These are phyloP conservation scores for Hippocampus barbouri DNA, from an alignment of 2,113 vertebrate genomes.

Conservation along the genomic window DNA sequence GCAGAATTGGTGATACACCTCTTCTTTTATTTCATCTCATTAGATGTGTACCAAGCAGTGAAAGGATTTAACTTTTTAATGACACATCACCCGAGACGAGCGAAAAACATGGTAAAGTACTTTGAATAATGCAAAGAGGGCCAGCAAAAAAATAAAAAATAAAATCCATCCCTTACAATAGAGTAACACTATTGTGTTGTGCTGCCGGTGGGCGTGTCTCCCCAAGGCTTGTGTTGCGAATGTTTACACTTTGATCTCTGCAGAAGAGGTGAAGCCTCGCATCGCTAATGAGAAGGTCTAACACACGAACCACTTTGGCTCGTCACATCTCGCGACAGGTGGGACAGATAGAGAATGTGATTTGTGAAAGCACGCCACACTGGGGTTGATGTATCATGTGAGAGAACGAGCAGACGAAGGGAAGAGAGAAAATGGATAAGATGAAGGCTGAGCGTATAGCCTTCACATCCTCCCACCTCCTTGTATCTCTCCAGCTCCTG, in stretches of 20 bases:
- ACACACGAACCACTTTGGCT: conserved; percentile 46
- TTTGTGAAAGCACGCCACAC: conserved; percentile 45
- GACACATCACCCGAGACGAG: not conserved
- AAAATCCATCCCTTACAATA: conserved; percentile 37
- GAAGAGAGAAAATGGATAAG: conserved; percentile 18
- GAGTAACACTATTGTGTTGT: conserved; percentile 40
- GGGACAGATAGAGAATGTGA: conserved; percentile 45
- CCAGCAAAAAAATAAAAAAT: conserved; percentile 34
- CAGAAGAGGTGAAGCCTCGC: conserved; percentile 59
- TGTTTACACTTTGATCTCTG: conserved; percentile 62
- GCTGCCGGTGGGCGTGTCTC: conserved; percentile 47
- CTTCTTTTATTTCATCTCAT: no score
- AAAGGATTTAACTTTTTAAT: no score
- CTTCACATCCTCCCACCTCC: conserved; percentile 73
- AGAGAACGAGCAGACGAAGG: conserved; percentile 39
- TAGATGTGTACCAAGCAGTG: no score
- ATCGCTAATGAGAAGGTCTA: conserved; percentile 61
- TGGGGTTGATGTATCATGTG: conserved; percentile 48
- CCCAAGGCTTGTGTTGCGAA: conserved; percentile 42
- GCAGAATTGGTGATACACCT: no score
- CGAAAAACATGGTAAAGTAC: conserved; percentile 13
- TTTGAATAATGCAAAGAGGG: conserved; percentile 17
- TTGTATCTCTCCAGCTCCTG: conserved; percentile 94
- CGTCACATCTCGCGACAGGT: conserved; percentile 59
- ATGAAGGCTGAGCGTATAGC: conserved; percentile 10